These are phyloP conservation scores for Drosophila tripunctata DNA, from an alignment of 2,888 invertebrate species.

Conservation along the genomic window DNA sequence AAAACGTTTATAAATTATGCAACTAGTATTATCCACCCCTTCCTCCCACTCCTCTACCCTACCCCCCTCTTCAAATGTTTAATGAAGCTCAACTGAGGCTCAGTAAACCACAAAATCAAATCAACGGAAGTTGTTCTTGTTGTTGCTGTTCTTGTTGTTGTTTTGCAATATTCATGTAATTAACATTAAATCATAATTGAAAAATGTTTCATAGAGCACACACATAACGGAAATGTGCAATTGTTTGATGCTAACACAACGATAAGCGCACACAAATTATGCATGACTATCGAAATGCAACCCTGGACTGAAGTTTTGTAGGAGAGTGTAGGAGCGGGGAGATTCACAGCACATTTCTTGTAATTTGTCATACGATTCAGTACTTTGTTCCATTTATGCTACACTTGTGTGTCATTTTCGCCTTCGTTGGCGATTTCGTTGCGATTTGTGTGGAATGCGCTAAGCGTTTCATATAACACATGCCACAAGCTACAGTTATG, in stretches of 20 bases:
- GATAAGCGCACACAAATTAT: conserved; percentile 42
- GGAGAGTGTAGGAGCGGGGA: background rate
- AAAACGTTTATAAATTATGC: conserved; percentile 74
- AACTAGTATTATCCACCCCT: conserved; percentile 26
- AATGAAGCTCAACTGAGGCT: conserved; percentile 62
- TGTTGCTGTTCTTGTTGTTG: conserved; percentile 29
- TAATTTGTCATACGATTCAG: conserved; percentile 23
- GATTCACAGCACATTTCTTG: conserved; percentile 27
- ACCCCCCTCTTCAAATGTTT: conserved; percentile 48
- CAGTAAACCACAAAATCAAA: conserved; percentile 69
- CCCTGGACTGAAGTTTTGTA: background rate
- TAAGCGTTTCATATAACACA: conserved; percentile 11
- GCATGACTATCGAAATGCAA: conserved; percentile 40
- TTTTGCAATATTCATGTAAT: conserved; percentile 67
- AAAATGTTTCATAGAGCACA: conserved; percentile 43
- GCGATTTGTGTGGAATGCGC: background rate
- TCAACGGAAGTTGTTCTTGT: conserved; percentile 69
- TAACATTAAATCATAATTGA: conserved; percentile 74
- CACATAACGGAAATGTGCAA: conserved; percentile 67
- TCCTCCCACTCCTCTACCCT: background rate
- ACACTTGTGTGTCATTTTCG: conserved; percentile 37
- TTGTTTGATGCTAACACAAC: conserved; percentile 42
- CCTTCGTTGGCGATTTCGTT: conserved; percentile 11
- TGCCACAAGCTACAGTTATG: conserved; percentile 11
- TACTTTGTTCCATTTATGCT: background rate